Evolutionary conservation across 2,113 vertebrate genomes (phyloP), one percentile per base, ranked within the genome.

Genomic region (Xiphorhynchus elegans): DNA sequence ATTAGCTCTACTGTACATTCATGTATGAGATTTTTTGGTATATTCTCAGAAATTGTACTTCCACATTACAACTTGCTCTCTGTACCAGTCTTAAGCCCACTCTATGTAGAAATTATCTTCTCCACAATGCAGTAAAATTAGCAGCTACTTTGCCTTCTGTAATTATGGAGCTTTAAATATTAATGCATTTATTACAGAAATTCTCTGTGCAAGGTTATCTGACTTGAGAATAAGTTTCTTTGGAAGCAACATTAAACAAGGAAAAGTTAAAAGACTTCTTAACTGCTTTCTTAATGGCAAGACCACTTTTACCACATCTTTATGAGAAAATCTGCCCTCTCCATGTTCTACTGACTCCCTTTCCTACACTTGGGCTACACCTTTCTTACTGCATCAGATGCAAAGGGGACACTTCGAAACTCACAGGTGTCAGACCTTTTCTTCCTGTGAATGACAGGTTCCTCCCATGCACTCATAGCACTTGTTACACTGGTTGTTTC

Each of bases 91-190:
- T 92, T 83, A 89, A 49, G 37, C 47, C 47, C 58, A 55, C 8
- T 11, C 40, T 46, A 14, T 7, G 20, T 20, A 83, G 76, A 84
- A 91, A 53, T 35, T 29, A 79, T 21, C 52, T 62, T 52, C 33
- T 86, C 63, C 67, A 81, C 19, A 69, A 67, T 1, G 6, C 23
- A 76, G 46, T 46, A 82, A 92, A 85, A 80, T 66, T 28, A 88
- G 46, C 59, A 81, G 29, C 72, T 87, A 75, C 44, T 68, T 89
- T 1, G 6, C 39, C 80, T 93, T 44, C 40, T 74, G 26, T 28
- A 33, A 74, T 77, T 80, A 84, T 7, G 16, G 23, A 84, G 13
- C 59, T 89, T 81, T 80, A 92, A 89, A 90, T 80, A 86, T 78
- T 89, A 86, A 77, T 50, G 29, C 35, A 74, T 40, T 47, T 86